phyloP scores from a whole-genome alignment of 2,113 vertebrate species.

The Polyodon spathula region DNA sequence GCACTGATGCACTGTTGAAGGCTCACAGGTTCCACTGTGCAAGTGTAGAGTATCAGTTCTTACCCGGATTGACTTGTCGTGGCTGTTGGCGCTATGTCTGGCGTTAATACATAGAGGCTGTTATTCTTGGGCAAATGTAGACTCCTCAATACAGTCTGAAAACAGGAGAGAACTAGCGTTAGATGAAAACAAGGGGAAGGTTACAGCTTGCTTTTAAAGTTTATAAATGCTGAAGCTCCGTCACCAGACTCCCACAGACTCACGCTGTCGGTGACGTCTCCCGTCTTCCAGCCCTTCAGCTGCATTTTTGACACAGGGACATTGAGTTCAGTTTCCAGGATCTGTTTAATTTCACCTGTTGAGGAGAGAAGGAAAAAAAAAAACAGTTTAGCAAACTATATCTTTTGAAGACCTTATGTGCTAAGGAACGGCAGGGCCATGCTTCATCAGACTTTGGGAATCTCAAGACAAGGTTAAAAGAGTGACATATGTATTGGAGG shows the following conservation, averaged over 20 bases:
- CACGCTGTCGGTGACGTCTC: conserved; percentile 89
- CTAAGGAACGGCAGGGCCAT: too few relatives aligned
- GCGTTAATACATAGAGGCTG: conserved; percentile 94
- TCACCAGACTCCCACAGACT: conserved; percentile 42
- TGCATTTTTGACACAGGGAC: conserved; percentile 94
- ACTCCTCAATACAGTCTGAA: conserved; percentile 81
- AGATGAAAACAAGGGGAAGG: background rate
- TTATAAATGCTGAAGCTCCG: background rate
- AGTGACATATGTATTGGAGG: too few relatives aligned
- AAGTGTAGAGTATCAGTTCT: background rate
- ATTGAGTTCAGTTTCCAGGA: conserved; percentile 89
- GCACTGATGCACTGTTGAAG: too few relatives aligned
- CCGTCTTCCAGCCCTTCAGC: conserved; percentile 95
- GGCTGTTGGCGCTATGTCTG: conserved; percentile 82
- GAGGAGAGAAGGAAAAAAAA: conserved; percentile 6
- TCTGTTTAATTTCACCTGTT: conserved; percentile 86
- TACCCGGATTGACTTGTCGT: conserved; percentile 88
- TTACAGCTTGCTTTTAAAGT: background rate
- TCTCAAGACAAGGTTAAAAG: too few relatives aligned
- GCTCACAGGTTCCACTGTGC: too few relatives aligned
- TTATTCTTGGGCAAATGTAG: conserved; percentile 98
- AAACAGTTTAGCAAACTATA: background rate
- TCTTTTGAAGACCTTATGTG: too few relatives aligned
- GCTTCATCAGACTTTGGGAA: too few relatives aligned
- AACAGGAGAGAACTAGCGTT: conserved; percentile 17